Evolutionary conservation across 2,113 vertebrate species (phyloP).

Genomic region (Mesocricetus auratus): DNA sequence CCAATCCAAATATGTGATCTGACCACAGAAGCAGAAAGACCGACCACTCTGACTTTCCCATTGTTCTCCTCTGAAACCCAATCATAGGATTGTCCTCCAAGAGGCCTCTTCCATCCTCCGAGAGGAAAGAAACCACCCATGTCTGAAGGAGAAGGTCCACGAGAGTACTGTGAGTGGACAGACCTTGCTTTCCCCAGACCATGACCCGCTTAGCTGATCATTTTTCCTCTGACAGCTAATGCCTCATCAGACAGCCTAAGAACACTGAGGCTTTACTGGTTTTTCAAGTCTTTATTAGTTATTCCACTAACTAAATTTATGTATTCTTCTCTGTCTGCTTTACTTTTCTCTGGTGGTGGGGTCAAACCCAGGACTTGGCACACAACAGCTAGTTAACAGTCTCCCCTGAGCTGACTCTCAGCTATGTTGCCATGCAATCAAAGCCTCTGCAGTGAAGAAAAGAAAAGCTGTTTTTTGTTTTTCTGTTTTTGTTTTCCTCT

Average conservation of each 20-base stretch:
- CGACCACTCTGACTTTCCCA: neutral
- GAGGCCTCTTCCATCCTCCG: neutral
- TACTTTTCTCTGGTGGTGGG: neutral
- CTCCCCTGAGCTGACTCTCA: neutral
- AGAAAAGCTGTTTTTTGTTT: neutral
- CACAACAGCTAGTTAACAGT: neutral
- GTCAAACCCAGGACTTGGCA: neutral
- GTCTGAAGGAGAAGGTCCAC: neutral
- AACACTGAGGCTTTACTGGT: neutral
- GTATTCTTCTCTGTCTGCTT: neutral
- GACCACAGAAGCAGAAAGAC: neutral
- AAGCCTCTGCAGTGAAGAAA: neutral
- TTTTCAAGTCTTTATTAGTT: neutral
- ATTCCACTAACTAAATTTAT: neutral
- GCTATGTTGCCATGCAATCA: too few relatives aligned
- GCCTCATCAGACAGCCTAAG: neutral
- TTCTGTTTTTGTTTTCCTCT: neutral
- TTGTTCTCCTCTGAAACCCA: neutral
- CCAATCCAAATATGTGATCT: neutral
- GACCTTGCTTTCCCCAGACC: neutral
- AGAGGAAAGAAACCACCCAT: neutral
- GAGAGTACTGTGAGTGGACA: neutral
- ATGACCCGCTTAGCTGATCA: neutral
- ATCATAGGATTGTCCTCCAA: neutral
- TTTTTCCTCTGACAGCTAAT: neutral